These are phyloP conservation scores for Bos indicus DNA, from an alignment of 2,113 vertebrate genomes.

Conservation along the genomic window DNA sequence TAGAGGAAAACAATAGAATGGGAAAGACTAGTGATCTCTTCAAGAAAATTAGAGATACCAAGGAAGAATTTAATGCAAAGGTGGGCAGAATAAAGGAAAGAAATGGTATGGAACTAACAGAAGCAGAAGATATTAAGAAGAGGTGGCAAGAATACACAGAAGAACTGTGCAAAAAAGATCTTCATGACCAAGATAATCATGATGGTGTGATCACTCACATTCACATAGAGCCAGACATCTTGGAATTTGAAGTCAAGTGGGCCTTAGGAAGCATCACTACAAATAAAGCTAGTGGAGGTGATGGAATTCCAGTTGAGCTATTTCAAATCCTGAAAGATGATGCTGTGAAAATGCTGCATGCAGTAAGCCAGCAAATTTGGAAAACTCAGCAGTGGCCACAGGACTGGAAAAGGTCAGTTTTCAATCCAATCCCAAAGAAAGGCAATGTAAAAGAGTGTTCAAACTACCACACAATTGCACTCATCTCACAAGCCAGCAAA, in stretches of 20 bases:
- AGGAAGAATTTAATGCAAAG: background rate
- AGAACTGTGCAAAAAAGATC: background rate
- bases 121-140: background rate
- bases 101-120: background rate
- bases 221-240: background rate
- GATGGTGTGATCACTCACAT: background rate
- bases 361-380: no score
- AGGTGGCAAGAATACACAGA: background rate
- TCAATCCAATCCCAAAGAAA: no score
- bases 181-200: background rate
- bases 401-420: no score
- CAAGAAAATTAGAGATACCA: background rate
- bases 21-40: background rate
- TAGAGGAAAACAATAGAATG: background rate
- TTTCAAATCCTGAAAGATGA: no score
- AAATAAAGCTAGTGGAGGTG: background rate
- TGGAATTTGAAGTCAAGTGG: background rate
- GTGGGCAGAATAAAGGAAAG: background rate
- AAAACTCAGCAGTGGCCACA: no score
- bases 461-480: no score
- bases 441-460: no score
- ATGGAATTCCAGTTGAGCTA: background rate
- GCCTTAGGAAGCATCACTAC: background rate
- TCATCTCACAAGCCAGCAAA: no score
- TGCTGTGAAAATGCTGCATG: no score